Conservation (phyloP, 2,888 invertebrate species). For the Griposia aprilina region DNA sequence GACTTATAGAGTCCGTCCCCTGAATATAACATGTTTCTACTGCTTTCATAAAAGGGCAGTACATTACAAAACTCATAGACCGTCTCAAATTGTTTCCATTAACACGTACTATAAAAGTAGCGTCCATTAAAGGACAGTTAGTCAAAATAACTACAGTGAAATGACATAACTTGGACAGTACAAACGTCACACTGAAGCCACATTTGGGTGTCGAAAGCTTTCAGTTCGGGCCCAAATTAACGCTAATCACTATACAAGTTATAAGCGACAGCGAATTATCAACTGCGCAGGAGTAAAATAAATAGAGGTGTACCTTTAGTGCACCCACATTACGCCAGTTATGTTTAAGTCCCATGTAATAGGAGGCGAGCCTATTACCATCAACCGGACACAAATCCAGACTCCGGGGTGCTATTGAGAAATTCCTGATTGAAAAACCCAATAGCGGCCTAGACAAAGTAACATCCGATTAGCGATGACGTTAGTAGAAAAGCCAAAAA, state of each 20-base stretch:
- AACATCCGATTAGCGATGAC: no score
- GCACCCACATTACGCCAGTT: no score
- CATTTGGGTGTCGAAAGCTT: constrained; percentile 64
- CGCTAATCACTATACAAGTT: constrained; percentile 61
- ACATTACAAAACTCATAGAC: constrained; percentile 4
- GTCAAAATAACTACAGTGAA: constrained; percentile 29
- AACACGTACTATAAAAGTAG: constrained; percentile 21
- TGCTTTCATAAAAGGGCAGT: neutral
- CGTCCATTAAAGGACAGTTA: constrained; percentile 17
- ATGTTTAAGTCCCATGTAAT: no score
- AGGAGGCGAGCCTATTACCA: no score
- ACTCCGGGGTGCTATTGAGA: no score
- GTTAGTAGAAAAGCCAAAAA: no score
- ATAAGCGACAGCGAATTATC: constrained; percentile 2
- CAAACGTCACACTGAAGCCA: constrained; percentile 55
- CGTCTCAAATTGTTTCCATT: constrained; percentile 22
- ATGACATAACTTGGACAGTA: constrained; percentile 27
- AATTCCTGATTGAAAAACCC: no score
- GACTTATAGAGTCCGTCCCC: no score
- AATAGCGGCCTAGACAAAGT: no score
- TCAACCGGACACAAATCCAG: no score
- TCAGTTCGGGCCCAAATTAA: constrained; percentile 58
- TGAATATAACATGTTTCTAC: neutral
- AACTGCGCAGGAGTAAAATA: neutral
- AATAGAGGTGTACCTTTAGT: neutral